A percentile compares a stretch with the other conserved stretches of the same genome.
These are phyloP conservation scores for Drosophila lacertosa DNA, from an alignment of 1,140 invertebrate genomes.

Conservation along the genomic window DNA sequence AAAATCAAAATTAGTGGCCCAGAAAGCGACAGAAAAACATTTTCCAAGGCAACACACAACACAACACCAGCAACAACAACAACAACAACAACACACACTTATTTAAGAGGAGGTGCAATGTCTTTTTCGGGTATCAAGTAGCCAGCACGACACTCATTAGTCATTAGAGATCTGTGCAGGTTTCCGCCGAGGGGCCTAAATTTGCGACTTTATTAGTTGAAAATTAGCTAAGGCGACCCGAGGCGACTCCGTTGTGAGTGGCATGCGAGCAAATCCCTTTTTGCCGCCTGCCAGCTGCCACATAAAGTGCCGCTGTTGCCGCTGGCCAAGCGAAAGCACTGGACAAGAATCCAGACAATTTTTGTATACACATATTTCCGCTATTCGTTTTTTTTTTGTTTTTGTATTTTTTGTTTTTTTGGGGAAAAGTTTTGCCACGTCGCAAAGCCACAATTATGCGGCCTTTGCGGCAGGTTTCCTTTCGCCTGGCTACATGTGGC, in stretches of 20 bases:
- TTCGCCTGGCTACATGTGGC: slow-evolving; percentile 43
- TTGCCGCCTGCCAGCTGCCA: slow-evolving; percentile 35
- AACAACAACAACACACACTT: no score
- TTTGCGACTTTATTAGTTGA: slow-evolving; percentile 70
- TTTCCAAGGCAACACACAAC: slow-evolving; percentile 39
- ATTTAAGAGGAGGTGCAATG: slow-evolving; percentile 23
- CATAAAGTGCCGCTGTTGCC: slow-evolving; percentile 47
- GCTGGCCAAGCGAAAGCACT: slow-evolving; percentile 52
- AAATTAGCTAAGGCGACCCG: slow-evolving; percentile 38
- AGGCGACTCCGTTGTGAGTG: slow-evolving; percentile 7
- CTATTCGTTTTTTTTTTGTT: slow-evolving; percentile 8
- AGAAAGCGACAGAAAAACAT: slow-evolving; percentile 49
- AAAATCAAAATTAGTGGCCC: slow-evolving; percentile 59
- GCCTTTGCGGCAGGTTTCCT: slow-evolving; percentile 66
- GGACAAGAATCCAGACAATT: slow-evolving; percentile 61
- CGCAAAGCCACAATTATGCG: slow-evolving; percentile 57
- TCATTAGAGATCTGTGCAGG: slow-evolving; percentile 22
- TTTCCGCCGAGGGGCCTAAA: slow-evolving; percentile 43
- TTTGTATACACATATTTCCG: slow-evolving; percentile 32
- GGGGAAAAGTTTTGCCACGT: slow-evolving; percentile 39
- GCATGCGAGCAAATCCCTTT: slow-evolving; percentile 49
- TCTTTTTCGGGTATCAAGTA: slow-evolving; percentile 52
- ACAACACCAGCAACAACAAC: no score
- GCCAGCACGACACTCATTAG: slow-evolving; percentile 38
- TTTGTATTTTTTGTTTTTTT: slow-evolving; percentile 19